Base-by-base conservation (phyloP, 2,888 invertebrate genomes). In the Ornithoptera priamus region DNA sequence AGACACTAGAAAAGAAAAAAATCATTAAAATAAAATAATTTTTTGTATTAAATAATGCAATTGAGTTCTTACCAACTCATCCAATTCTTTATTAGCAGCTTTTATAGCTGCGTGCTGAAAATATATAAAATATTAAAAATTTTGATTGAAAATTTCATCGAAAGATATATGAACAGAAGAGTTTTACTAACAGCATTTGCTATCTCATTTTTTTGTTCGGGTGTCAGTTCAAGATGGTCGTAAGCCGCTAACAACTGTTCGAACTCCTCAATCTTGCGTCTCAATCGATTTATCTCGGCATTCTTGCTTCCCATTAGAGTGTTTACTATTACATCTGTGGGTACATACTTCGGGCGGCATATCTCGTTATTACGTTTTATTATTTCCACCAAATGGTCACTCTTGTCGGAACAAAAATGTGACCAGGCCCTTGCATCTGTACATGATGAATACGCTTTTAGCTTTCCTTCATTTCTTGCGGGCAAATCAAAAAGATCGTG, bases 341-440 rank as follows among this genome's bases (percentile, higher is more conserved):
- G 91, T 62, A 92, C 73, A 69, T 90, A 92, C 78, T 92, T 91
- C 2, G 87, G 82, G 5, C 85, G 81, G 68, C 85, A 81, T 6
- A 76, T 85, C 63, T 89, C 88, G 67, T 89, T 89, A 78, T 93
- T 92, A 53, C 88, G 80, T 75, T 91, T 93, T 68, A 94, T 91
- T 68, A 93, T 79, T 66, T 94, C 94, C 36, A 94, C 85, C 73
- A 94, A 88, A 75, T 94, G 94, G 79, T 94, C 93, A 60, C 90
- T 88, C 75, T 94, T 90, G 69, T 94, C 93, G 58, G 94, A 89
- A 68, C 87, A 84, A 76, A 92, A 92, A 76, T 92, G 92, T 12
- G 93, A 93, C 94, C 94, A 94, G 2, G 94, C 93, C 70, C 94
- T 83, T 8, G 93, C 86, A 79, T 94, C 94, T 5, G 93, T 93